Evolutionary conservation across 2,888 invertebrate species (phyloP).

Genomic region (Xestoiulus laeticollis): DNA sequence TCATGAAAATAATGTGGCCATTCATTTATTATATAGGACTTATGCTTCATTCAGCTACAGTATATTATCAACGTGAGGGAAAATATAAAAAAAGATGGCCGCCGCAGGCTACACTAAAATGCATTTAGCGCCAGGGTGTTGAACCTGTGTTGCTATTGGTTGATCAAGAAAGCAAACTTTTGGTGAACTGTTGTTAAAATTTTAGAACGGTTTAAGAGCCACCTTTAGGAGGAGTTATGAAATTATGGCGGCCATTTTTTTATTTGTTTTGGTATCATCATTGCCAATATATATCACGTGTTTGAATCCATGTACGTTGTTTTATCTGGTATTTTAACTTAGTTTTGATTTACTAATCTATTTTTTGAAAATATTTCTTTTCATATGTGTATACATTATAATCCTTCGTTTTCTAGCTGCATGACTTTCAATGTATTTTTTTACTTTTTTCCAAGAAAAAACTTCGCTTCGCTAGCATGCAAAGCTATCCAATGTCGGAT

Average conservation of each 20-base stretch:
- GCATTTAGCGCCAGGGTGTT: constrained; percentile 7
- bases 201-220: background rate
- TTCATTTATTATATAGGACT: constrained; percentile 29
- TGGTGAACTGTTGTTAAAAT: background rate
- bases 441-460: background rate
- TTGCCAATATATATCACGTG: background rate
- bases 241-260: background rate
- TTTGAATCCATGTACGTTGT: background rate
- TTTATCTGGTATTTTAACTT: background rate
- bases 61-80: background rate
- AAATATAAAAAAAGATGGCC: background rate
- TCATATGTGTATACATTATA: too few relatives aligned
- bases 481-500: constrained; percentile 22
- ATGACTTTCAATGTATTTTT: background rate
- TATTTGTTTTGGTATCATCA: background rate
- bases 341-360: background rate
- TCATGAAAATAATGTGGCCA: constrained; percentile 25
- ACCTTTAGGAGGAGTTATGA: background rate
- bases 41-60: constrained; percentile 4
- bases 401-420: background rate
- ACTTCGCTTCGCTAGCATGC: background rate
- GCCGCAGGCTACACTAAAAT: background rate
- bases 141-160: background rate
- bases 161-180: background rate
- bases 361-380: background rate